Evolutionary conservation across 1,140 invertebrate genomes (phyloP).

Genomic region (Drosophila watanabei): DNA sequence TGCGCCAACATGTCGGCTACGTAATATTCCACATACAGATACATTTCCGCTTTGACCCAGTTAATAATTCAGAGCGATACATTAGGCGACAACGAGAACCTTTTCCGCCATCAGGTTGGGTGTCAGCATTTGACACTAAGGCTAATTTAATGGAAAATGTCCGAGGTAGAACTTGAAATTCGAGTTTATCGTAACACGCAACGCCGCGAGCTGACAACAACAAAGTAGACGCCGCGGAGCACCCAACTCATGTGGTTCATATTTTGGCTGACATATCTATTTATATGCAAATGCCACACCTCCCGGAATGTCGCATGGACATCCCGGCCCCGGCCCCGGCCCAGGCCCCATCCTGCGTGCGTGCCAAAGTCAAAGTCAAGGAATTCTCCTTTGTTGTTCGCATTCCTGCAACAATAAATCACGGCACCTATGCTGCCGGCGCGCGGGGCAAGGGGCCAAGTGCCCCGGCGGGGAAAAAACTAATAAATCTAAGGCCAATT

Average conservation of each 20-base stretch:
- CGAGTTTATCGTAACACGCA: conserved; percentile 34
- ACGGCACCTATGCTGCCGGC: conserved; percentile 49
- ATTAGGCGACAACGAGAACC: conserved; percentile 32
- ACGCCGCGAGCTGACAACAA: conserved; percentile 38
- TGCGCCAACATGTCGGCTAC: not conserved
- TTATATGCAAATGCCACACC: conserved; percentile 77
- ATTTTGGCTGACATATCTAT: conserved; percentile 77
- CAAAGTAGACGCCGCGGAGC: conserved; percentile 5
- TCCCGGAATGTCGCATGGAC: conserved; percentile 36
- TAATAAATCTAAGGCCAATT: conserved; percentile 82
- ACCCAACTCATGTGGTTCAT: conserved; percentile 54
- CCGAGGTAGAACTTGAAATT: conserved; percentile 41
- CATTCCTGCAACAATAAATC: conserved; percentile 71
- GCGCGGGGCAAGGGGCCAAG: not conserved
- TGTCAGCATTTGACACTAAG: conserved; percentile 62
- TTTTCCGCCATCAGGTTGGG: conserved; percentile 29
- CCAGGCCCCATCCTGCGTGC: conserved; percentile 22
- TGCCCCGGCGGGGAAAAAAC: conserved; percentile 50
- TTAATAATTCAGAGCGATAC: conserved; percentile 68
- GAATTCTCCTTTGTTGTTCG: conserved; percentile 46
- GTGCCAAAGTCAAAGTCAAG: conserved; percentile 54
- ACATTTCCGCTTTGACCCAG: conserved; percentile 42
- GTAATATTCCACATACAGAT: not conserved
- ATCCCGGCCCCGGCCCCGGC: too few species aligned
- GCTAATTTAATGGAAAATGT: conserved; percentile 72